Evolutionary conservation across 1,140 invertebrate genomes (phyloP).

Genomic region (Helicoverpa armigera): DNA sequence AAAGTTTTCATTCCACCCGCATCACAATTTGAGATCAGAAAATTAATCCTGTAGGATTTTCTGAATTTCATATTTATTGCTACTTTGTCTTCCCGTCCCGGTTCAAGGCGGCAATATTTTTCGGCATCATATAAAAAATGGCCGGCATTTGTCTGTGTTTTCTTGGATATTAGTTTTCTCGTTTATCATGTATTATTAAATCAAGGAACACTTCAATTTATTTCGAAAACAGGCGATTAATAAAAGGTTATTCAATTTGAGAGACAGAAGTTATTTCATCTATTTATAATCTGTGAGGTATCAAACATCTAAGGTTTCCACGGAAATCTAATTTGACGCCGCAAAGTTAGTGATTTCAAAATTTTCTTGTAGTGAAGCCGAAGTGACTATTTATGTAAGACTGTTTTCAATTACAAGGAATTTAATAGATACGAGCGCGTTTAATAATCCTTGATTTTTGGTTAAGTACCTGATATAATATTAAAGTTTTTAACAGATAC

Average conservation of each 20-base stretch:
- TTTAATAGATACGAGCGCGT: too few species aligned
- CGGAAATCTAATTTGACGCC: constrained; percentile 4
- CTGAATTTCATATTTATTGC: constrained; percentile 51
- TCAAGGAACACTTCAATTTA: constrained; percentile 44
- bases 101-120: constrained; percentile 44
- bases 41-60: constrained; percentile 50
- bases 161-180: constrained; percentile 50
- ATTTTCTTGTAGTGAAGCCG: background rate
- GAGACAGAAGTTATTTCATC: constrained; percentile 9
- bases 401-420: too few species aligned
- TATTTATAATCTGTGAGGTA: constrained; percentile 25
- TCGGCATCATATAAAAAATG: constrained; percentile 38
- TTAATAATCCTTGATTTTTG: too few species aligned
- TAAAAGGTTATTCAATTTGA: constrained; percentile 10
- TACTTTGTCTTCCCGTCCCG: constrained; percentile 6
- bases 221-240: constrained; percentile 23
- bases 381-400: background rate
- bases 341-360: background rate
- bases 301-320: constrained; percentile 21
- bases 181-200: constrained; percentile 39
- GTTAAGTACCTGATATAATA: too few species aligned
- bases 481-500: too few species aligned
- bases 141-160: constrained; percentile 42
- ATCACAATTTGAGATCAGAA: constrained; percentile 46
- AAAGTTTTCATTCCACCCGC: constrained; percentile 37